Evolutionary conservation across 2,888 invertebrate genomes (phyloP).

Genomic region (Drosophila bunnanda): DNA sequence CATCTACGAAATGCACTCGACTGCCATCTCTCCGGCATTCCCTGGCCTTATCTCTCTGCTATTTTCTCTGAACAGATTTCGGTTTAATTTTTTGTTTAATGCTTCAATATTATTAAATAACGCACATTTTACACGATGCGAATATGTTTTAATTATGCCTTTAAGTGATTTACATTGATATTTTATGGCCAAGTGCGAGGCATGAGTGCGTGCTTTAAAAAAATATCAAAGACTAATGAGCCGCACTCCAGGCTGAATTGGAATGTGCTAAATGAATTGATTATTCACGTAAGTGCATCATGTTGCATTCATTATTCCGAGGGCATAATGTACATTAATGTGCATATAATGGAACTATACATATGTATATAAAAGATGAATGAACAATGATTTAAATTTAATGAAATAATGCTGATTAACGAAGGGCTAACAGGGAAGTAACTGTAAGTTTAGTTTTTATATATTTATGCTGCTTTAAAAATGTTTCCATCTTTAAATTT

Average conservation of each 20-base stretch:
- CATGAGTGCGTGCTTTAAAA: conserved; percentile 21
- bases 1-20: conserved; percentile 25
- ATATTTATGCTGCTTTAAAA: background rate
- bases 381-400: background rate
- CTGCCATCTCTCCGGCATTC: background rate
- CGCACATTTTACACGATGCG: conserved; percentile 43
- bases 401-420: background rate
- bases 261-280: conserved; percentile 44
- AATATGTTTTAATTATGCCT: conserved; percentile 69
- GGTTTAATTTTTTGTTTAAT: conserved; percentile 28
- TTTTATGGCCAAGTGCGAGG: conserved; percentile 15
- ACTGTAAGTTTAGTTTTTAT: background rate
- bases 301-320: conserved; percentile 1
- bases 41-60: background rate
- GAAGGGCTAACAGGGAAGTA: background rate
- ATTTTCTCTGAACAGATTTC: conserved; percentile 6
- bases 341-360: background rate
- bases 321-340: conserved; percentile 5
- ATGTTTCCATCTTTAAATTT: too few relatives aligned
- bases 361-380: background rate
- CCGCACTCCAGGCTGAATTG: conserved; percentile 31
- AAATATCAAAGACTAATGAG: conserved; percentile 42
- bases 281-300: conserved; percentile 19
- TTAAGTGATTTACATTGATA: conserved; percentile 58
- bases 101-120: conserved; percentile 23